These are phyloP conservation scores for Eutrigla gurnardus DNA, from an alignment of 2,797 vertebrate species.

Conservation along the genomic window DNA sequence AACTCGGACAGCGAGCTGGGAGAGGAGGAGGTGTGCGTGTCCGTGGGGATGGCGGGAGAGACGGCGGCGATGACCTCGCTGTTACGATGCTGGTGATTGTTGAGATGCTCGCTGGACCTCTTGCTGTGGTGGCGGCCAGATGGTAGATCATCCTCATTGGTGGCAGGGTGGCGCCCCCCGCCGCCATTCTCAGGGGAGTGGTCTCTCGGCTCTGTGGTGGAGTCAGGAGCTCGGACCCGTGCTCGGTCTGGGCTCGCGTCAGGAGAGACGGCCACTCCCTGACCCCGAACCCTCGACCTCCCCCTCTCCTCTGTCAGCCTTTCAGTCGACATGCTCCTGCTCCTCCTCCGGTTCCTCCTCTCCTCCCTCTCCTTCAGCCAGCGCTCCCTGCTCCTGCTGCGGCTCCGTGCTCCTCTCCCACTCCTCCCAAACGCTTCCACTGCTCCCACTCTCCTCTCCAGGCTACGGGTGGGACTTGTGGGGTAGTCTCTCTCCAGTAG, in stretches of 20 bases:
- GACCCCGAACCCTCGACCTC: slow-evolving; percentile 80
- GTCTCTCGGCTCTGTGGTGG: slow-evolving; percentile 86
- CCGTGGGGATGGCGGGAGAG: slow-evolving; percentile 37
- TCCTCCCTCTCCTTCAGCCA: slow-evolving; percentile 90
- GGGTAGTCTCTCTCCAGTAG: slow-evolving; percentile 88
- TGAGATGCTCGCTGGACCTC: slow-evolving; percentile 66
- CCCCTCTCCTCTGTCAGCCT: slow-evolving; percentile 85
- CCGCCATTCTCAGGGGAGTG: slow-evolving; percentile 82
- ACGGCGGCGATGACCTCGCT: slow-evolving; percentile 80
- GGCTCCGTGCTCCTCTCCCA: slow-evolving; percentile 62
- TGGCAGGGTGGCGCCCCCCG: slow-evolving; percentile 17
- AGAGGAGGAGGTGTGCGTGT: slow-evolving; percentile 62
- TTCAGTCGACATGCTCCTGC: slow-evolving; percentile 88
- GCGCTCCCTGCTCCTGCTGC: slow-evolving; percentile 93
- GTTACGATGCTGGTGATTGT: slow-evolving; percentile 67
- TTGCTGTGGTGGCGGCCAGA: slow-evolving; percentile 77
- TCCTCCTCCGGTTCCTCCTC: slow-evolving; percentile 86
- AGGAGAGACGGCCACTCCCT: slow-evolving; percentile 78
- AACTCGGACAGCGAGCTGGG: slow-evolving; percentile 90
- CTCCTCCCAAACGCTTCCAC: slow-evolving; percentile 88
- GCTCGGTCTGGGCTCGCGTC: slow-evolving; percentile 91
- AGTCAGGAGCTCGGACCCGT: slow-evolving; percentile 89
- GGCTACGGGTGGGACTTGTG: slow-evolving; percentile 88
- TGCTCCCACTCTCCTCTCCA: slow-evolving; percentile 87
- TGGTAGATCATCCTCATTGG: slow-evolving; percentile 64